Percentiles rank a stretch among this genome's conserved stretches.
Conservation (phyloP, 1,140 invertebrate species). For the Drosophila pachea region DNA sequence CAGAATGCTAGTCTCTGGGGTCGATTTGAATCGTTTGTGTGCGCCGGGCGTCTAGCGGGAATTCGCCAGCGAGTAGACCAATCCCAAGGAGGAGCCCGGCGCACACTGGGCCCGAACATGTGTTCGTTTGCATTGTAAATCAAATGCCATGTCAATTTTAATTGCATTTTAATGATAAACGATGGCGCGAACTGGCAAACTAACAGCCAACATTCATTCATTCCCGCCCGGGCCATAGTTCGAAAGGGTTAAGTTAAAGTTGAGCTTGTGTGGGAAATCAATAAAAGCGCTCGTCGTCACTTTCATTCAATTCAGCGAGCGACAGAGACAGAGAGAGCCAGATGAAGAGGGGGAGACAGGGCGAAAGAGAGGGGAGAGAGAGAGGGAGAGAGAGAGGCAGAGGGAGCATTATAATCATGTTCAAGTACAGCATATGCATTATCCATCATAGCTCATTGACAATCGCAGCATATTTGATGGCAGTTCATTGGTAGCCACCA, state of each 20-base stretch:
- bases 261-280: conserved; percentile 32
- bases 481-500: conserved; percentile 29
- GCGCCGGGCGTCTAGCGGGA: conserved; percentile 2
- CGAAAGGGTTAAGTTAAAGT: conserved; percentile 53
- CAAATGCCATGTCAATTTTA: conserved; percentile 72
- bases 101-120: neutral
- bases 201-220: neutral
- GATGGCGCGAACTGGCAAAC: conserved; percentile 47
- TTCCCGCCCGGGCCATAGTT: neutral
- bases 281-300: conserved; percentile 44
- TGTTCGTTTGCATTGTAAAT: conserved; percentile 48
- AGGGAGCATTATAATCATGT: conserved; percentile 31
- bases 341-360: neutral
- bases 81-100: conserved; percentile 2
- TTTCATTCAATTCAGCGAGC: conserved; percentile 58
- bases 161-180: conserved; percentile 73
- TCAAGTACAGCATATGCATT: conserved; percentile 3
- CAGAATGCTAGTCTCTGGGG: conserved; percentile 34
- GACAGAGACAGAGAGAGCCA: conserved; percentile 10
- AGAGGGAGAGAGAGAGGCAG: neutral
- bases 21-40: conserved; percentile 30
- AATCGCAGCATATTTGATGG: conserved; percentile 31
- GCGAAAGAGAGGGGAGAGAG: no score
- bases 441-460: conserved; percentile 35
- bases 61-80: neutral